A percentile compares a stretch with the other conserved stretches of the same genome.
Conservation (phyloP, 2,797 vertebrate genomes). For the Sebastes flavidus region DNA sequence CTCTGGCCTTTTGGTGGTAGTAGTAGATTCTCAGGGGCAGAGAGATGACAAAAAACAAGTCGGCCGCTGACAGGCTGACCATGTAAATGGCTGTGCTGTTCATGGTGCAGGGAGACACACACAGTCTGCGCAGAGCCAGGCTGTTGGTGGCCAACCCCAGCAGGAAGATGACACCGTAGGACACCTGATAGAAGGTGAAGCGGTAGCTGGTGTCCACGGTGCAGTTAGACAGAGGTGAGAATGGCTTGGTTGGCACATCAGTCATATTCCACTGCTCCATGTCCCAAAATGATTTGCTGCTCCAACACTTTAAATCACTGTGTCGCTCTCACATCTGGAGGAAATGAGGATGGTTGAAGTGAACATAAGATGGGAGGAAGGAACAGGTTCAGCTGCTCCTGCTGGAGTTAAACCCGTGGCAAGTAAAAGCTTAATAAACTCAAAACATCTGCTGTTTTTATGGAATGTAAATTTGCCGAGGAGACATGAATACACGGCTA, state of each 20-base stretch:
- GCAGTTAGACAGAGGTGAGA: conserved; percentile 61
- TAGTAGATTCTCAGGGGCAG: conserved; percentile 81
- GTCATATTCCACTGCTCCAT: conserved; percentile 77
- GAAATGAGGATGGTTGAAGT: conserved; percentile 7
- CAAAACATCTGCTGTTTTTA: conserved; percentile 27
- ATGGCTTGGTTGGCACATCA: background rate
- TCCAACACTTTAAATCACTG: background rate
- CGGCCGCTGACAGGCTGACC: conserved; percentile 71
- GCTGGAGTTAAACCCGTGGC: conserved; percentile 13
- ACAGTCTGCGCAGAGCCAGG: conserved; percentile 71
- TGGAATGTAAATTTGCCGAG: conserved; percentile 59
- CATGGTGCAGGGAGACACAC: conserved; percentile 49
- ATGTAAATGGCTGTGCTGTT: conserved; percentile 80
- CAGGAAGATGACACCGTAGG: conserved; percentile 80
- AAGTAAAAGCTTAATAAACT: conserved; percentile 35
- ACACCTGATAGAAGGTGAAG: conserved; percentile 79
- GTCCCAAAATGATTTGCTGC: background rate
- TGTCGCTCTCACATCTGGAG: conserved; percentile 14
- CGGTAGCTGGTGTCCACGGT: conserved; percentile 79
- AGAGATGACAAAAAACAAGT: conserved; percentile 78
- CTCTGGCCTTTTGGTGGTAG: conserved; percentile 67
- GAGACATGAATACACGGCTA: conserved; percentile 7
- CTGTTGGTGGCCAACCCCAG: conserved; percentile 75
- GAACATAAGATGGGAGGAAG: background rate
- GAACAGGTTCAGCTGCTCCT: background rate